Evolutionary conservation across 2,888 invertebrate species (phyloP), one percentile per base, ranked within the genome.

Genomic region (Drosophila nigritarsus): DNA sequence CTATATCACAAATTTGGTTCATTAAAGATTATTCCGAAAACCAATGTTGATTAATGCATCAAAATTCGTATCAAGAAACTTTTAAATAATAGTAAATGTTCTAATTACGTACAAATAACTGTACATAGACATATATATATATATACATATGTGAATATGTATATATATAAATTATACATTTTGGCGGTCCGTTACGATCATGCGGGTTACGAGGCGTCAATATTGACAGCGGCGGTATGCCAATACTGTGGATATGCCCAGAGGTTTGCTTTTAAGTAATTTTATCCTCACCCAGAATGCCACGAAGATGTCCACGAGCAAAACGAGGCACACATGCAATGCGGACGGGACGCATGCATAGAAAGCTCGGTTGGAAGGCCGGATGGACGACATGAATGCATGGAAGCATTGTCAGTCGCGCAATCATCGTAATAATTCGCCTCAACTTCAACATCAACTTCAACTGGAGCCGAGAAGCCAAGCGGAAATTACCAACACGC

Each of bases 401-500:
- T 89, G 87, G 89, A 75, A 87, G 82, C 89, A 84, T 77, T 87
- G 87, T 87, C 87, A 87, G 87, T 82, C 89, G 85, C 89, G 87
- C 87, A 87, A 87, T 87, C 87, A 87, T 87, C 87, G 85, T 87
- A 87, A 87, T 87, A 87, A 89, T 87, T 87, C 81, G 89, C 85
- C 65, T 84, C 87, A 83, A 80, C 80, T 80, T 80, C 83, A 85
- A 73, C 45, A 45, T 45, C 45, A 45, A 45, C 45, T 45, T 45
- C 45, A 45, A 15, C 45, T 45, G 45, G 45, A 45, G 45, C 80
- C 81, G 85, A 87, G 89, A 89, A 87, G 81, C 79, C 89, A 84
- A 87, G 91, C 91, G 90, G 91, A 90, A 90, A 90, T 90, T 90
- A 90, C 87, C 87, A 90, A 90, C 90, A 90, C 90, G 90, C 90